These are phyloP conservation scores for Verasper variegatus DNA, from an alignment of 2,113 vertebrate genomes.

Conservation along the genomic window DNA sequence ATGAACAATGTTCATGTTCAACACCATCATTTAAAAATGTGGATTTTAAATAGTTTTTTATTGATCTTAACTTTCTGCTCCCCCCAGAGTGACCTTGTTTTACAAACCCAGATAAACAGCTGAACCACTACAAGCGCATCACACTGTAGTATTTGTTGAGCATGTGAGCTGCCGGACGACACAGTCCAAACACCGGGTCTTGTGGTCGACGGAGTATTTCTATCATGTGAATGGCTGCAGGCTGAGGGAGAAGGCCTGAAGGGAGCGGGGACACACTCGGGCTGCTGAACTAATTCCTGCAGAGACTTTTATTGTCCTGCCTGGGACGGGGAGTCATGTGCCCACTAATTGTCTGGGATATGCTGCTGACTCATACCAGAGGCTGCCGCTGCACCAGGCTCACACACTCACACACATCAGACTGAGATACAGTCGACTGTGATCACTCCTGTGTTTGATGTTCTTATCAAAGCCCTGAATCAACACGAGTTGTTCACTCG, in stretches of 20 bases:
- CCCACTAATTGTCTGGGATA: constrained; percentile 48
- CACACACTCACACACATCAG: background rate
- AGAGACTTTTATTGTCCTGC: constrained; percentile 34
- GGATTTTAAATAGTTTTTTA: constrained; percentile 19
- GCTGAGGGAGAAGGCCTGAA: background rate
- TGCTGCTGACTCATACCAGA: constrained; percentile 65
- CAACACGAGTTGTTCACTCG: constrained; percentile 11
- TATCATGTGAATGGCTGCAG: constrained; percentile 20
- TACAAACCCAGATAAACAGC: background rate
- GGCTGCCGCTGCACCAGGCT: constrained; percentile 33
- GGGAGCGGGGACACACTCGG: background rate
- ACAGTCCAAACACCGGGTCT: background rate
- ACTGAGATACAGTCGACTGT: background rate
- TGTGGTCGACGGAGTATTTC: constrained; percentile 1
- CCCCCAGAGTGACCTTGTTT: constrained; percentile 11
- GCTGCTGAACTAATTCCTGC: constrained; percentile 35
- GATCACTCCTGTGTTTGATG: constrained; percentile 41
- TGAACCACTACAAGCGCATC: background rate
- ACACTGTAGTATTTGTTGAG: constrained; percentile 2
- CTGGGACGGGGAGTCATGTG: constrained; percentile 29
- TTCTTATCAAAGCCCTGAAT: constrained; percentile 32
- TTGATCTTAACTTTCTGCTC: constrained; percentile 23
- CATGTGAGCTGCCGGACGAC: background rate
- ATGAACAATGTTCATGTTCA: background rate
- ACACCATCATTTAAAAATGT: background rate